Percentiles rank a stretch among this genome's conserved stretches.
These are phyloP conservation scores for Elmis aenea DNA, from an alignment of 2,888 invertebrate species.

Conservation along the genomic window DNA sequence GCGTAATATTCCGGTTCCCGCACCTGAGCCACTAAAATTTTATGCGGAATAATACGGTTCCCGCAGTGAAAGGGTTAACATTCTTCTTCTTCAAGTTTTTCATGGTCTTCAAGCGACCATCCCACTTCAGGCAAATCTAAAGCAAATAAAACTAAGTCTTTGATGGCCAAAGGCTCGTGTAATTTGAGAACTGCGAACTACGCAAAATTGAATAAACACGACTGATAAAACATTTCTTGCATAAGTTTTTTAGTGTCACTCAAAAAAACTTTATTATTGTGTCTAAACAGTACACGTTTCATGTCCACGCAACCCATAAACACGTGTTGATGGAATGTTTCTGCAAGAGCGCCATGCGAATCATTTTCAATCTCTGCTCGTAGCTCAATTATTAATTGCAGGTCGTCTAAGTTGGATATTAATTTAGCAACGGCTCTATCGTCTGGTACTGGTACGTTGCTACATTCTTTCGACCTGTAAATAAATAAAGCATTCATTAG, in stretches of 20 bases:
- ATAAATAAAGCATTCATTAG: too few species aligned
- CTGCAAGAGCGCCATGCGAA: slow-evolving; percentile 62
- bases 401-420: too few species aligned
- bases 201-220: slow-evolving; percentile 84
- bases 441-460: too few species aligned
- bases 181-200: slow-evolving; percentile 78
- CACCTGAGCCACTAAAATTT: too few species aligned
- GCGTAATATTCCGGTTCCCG: too few species aligned
- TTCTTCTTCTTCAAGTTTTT: too few species aligned
- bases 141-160: slow-evolving; percentile 69
- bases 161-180: slow-evolving; percentile 63
- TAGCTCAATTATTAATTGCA: too few species aligned
- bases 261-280: slow-evolving; percentile 79
- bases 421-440: too few species aligned
- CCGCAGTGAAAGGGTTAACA: too few species aligned
- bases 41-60: too few species aligned
- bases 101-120: slow-evolving; percentile 70
- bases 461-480: too few species aligned
- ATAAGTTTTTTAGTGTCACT: slow-evolving; percentile 70
- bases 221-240: slow-evolving; percentile 89
- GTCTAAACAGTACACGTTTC: slow-evolving; percentile 74
- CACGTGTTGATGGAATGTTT: slow-evolving; percentile 75
- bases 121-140: slow-evolving; percentile 67
- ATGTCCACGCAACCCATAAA: slow-evolving; percentile 85
- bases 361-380: slow-evolving; percentile 65